Evolutionary conservation across 2,797 vertebrate genomes (phyloP), one percentile per base, ranked within the genome.

Genomic region (Notolepis coatsorum): DNA sequence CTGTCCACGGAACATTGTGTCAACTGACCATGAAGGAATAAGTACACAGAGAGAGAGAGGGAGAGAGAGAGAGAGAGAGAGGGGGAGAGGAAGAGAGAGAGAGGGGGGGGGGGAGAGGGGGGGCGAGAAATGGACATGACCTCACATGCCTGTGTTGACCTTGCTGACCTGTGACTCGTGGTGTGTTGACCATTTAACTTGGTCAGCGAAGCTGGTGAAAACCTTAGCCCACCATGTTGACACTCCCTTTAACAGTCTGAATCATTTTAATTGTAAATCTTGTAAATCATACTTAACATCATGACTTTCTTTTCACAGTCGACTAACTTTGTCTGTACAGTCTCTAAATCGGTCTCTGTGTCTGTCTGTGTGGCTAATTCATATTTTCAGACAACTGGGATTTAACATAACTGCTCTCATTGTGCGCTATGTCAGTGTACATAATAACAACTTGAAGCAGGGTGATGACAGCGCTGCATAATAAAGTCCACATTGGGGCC

Each of bases 21-120:
- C 23, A 54, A 65, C 24, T 23, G 54, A 25, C 15, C n/a, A 33
- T 13, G 35, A n/a, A n/a, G n/a, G n/a, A n/a, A n/a, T n/a, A n/a
- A n/a, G n/a, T n/a, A n/a, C n/a, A n/a, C 5, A 60, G 41, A 17
- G 56, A 15, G 37, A 45, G 64, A 75, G 24, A 61, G 7, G 2
- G 20, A 35, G 7, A 21, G 47, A 30, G 56, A 61, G 18, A 64
- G n/a, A 25, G 24, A 13, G 24, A 25, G 9, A 7, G 51, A 15
- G 10, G 20, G n/a, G n/a, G n/a, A n/a, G n/a, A n/a, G n/a, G n/a
- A n/a, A n/a, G n/a, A n/a, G 3, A 60, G 41, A 17, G 56, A 15
- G 37, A 45, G 64, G 73, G 24, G 61, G 7, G 2, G 20, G 30
- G 7, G 18, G 47, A 30, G 56, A 61, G 18, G n/a, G n/a, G n/a